Evolutionary conservation across 2,797 vertebrate genomes (phyloP), one percentile per base, ranked within the genome.

Genomic region (Cottoperca gobio): DNA sequence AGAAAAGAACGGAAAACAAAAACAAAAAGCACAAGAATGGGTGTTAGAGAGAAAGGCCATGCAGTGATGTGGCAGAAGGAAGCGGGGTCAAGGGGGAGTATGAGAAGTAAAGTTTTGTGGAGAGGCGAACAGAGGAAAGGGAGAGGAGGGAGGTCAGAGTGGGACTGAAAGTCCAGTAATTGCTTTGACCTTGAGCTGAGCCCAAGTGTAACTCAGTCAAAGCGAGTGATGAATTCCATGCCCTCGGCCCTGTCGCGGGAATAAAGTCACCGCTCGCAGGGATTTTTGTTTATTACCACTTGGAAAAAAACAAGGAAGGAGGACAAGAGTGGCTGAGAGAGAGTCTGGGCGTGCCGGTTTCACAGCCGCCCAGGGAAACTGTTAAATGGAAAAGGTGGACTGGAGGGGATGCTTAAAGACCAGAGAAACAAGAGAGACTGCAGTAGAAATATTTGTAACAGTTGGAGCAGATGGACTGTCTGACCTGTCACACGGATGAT

Each of bases 171-270:
- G 77, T 81, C 66, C 78, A 87, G 81, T 91, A 90, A 94, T 92
- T 90, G 91, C 86, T 91, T 91, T 91, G 89, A 93, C 91, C 90
- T 91, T 90, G 83, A 75, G 79, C 63, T 72, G 58, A 82, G 85
- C 67, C 35, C 74, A 75, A 86, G 83, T 90, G 76, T 84, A 83
- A 88, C 81, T 83, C 89, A 86, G 80, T 82, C 77, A 87, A 60
- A 73, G 72, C 17, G 13, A 68, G 82, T 84, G 91, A 93, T 91
- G 92, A 87, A 90, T 91, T 89, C 88, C 75, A 57, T 67, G 88
- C 86, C 88, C 79, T 67, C 45, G 24, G 77, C 48, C 40, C 54
- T 33, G 74, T 62, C 26, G 52, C 33, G 58, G 79, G 86, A 81
- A 83, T 83, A 83, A 84, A 90, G 83, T 73, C 83, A 55, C 69